A percentile compares a stretch with the other conserved stretches of the same genome.
phyloP scores from a whole-genome alignment of 1,140 invertebrate genomes.

The Drosophila miranda region DNA sequence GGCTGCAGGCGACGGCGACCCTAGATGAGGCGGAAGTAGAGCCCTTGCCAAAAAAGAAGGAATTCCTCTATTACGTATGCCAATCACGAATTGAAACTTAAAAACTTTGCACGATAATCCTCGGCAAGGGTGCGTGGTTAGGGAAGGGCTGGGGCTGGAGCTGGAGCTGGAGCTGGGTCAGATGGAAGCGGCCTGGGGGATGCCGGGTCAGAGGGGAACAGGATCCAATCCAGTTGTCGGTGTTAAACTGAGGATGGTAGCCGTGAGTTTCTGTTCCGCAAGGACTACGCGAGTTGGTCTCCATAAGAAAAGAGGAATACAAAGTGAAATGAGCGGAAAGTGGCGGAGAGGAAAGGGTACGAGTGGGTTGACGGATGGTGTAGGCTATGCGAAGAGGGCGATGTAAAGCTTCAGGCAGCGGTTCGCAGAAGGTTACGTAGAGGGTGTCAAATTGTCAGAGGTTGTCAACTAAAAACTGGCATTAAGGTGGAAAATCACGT shows the following conservation, averaged over 20 bases:
- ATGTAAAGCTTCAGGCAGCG: conserved; percentile 9
- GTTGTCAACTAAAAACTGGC: conserved; percentile 69
- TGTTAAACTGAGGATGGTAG: conserved; percentile 19
- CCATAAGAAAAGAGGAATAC: conserved; percentile 29
- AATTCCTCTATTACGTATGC: conserved; percentile 64
- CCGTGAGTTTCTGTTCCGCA: conserved; percentile 1
- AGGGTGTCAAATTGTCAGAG: conserved; percentile 72
- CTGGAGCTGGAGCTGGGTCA: not conserved
- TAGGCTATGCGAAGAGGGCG: conserved; percentile 17
- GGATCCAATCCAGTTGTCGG: too few relatives aligned
- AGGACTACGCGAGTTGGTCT: conserved; percentile 2
- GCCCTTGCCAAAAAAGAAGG: conserved; percentile 6
- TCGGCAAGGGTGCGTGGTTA: conserved; percentile 7
- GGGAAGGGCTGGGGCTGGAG: not conserved
- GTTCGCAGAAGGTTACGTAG: conserved; percentile 34
- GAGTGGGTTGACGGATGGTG: too few relatives aligned
- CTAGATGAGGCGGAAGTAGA: conserved; percentile 1
- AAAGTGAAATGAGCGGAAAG: conserved; percentile 58
- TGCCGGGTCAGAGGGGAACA: conserved; percentile 11
- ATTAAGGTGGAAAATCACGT: conserved; percentile 78
- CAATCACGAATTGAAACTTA: conserved; percentile 76
- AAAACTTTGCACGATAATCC: conserved; percentile 74
- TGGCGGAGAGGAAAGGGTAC: not conserved
- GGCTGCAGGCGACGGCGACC: not conserved
- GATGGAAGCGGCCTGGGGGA: not conserved